Conservation (phyloP, 2,797 vertebrate species). For the Hyperoplus lanceolatus region DNA sequence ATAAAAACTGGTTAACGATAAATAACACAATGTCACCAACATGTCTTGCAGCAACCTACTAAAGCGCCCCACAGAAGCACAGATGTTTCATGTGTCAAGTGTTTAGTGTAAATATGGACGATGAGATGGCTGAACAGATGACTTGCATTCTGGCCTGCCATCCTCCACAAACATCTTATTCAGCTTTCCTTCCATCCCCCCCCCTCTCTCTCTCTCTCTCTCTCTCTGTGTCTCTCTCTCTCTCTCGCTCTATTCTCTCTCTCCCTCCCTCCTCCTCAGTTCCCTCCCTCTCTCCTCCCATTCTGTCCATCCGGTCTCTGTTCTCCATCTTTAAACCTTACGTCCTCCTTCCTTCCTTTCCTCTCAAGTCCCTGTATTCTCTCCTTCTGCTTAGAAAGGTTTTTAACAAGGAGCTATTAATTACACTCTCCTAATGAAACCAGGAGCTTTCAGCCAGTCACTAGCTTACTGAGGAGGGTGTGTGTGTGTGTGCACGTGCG, state of each 20-base stretch:
- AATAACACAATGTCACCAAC: not conserved
- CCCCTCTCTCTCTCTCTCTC: not conserved
- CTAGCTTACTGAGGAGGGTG: constrained; percentile 22
- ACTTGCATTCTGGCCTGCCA: not conserved
- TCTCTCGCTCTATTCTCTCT: not conserved
- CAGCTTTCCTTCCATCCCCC: not conserved
- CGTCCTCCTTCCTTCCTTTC: not conserved
- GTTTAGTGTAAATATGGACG: not conserved
- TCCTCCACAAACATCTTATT: not conserved
- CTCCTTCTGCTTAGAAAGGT: constrained; percentile 19
- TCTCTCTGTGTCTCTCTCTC: not conserved
- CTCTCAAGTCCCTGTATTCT: not conserved
- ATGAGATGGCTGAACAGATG: not conserved
- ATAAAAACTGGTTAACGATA: not conserved
- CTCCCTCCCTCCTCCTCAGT: not conserved
- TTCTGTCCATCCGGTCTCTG: not conserved
- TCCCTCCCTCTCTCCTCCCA: not conserved
- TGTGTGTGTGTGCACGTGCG: constrained; percentile 23
- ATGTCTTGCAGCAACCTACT: not conserved
- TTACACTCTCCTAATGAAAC: constrained; percentile 59
- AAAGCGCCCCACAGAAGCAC: not conserved
- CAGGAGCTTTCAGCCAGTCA: constrained; percentile 44
- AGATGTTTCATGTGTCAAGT: not conserved
- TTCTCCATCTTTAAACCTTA: constrained; percentile 14
- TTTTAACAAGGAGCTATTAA: constrained; percentile 47